A percentile compares a stretch with the other conserved stretches of the same genome.
These are phyloP conservation scores for Gymnarchus niloticus DNA, from an alignment of 2,113 vertebrate genomes.

Conservation along the genomic window DNA sequence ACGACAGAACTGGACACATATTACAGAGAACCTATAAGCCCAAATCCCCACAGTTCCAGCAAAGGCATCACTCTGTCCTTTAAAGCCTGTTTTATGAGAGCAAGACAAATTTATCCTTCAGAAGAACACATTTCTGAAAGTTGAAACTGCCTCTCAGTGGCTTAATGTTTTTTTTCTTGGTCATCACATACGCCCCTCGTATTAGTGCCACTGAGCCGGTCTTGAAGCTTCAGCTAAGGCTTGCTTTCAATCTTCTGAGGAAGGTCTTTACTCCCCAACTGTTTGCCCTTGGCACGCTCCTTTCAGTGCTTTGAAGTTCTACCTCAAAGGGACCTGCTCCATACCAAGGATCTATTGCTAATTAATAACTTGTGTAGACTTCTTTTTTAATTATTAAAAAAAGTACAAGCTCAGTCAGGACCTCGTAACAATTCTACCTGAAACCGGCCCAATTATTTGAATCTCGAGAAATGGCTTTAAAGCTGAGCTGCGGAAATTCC, in stretches of 20 bases:
- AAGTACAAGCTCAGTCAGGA: neutral
- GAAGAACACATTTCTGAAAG: neutral
- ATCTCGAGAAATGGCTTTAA: neutral
- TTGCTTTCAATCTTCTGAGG: neutral
- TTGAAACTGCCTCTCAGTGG: neutral
- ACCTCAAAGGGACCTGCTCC: neutral
- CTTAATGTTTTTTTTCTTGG: neutral
- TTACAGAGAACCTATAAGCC: neutral
- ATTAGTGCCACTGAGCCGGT: neutral
- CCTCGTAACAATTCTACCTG: neutral
- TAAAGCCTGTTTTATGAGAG: neutral
- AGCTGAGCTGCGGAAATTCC: neutral
- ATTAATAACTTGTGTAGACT: neutral
- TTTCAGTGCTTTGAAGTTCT: neutral
- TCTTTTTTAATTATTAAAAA: neutral
- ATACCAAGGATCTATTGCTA: neutral
- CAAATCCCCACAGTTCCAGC: neutral
- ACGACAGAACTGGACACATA: neutral
- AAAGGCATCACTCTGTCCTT: neutral
- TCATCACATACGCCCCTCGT: neutral
- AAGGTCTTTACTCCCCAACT: neutral
- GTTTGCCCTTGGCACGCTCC: neutral
- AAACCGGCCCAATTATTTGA: slow-evolving; percentile 1
- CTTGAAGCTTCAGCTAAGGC: neutral
- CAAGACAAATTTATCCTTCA: neutral